These are phyloP conservation scores for Nanger granti DNA, from an alignment of 2,113 vertebrate genomes.

Conservation along the genomic window DNA sequence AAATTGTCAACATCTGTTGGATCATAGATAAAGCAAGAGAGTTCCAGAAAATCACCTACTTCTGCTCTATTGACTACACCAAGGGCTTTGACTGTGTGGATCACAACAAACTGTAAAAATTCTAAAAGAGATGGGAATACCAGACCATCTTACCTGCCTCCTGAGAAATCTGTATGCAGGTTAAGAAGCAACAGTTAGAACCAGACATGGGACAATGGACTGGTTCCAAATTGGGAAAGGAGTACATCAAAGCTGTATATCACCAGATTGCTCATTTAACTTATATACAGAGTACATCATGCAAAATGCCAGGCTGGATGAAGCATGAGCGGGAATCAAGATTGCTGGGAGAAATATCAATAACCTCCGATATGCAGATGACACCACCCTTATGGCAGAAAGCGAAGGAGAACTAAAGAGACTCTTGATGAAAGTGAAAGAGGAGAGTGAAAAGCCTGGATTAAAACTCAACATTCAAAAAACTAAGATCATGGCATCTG, in stretches of 20 bases:
- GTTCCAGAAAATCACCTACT: neutral
- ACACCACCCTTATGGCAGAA: neutral
- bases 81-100: neutral
- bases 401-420: neutral
- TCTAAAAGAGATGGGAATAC: neutral
- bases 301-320: neutral
- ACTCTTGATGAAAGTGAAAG: neutral
- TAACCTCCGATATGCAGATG: neutral
- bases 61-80: neutral
- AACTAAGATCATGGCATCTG: neutral
- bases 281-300: neutral
- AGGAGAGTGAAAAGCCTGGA: neutral
- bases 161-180: neutral
- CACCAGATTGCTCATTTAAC: neutral
- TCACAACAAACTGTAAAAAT: neutral
- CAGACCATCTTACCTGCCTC: neutral
- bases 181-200: neutral
- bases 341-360: too few relatives aligned
- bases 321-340: too few relatives aligned
- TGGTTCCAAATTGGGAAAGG: neutral
- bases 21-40: neutral
- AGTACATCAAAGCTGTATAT: neutral
- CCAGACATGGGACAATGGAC: neutral
- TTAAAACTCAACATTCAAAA: neutral
- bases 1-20: neutral